Conservation (phyloP, 2,888 invertebrate genomes). For the Stenichneumon culpator region DNA sequence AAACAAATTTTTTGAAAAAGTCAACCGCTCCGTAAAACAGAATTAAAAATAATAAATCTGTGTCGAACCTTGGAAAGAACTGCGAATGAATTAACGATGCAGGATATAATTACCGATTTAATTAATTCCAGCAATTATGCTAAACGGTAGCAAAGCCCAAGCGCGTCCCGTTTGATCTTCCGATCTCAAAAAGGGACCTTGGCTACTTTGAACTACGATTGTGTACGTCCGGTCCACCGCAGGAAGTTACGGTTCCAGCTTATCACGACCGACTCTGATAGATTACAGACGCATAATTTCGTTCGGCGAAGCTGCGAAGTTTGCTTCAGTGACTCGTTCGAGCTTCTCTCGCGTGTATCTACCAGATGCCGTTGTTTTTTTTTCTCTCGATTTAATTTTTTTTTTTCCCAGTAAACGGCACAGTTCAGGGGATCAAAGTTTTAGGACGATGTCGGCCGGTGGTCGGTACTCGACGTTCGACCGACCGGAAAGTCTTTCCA, state of each 20-base stretch:
- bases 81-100: neutral
- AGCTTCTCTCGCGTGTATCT: neutral
- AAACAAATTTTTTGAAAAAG: constrained; percentile 35
- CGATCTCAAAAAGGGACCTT: constrained; percentile 5
- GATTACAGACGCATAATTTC: constrained; percentile 3
- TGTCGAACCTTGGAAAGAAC: neutral
- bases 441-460: constrained; percentile 64
- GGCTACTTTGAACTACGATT: neutral
- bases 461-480: constrained; percentile 74
- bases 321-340: constrained; percentile 46
- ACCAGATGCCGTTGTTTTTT: constrained; percentile 2
- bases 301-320: constrained; percentile 23
- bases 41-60: constrained; percentile 1
- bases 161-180: neutral
- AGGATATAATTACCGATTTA: neutral
- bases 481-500: constrained; percentile 65
- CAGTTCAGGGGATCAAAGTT: constrained; percentile 16
- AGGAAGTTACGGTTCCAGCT: constrained; percentile 19
- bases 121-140: neutral
- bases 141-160: neutral
- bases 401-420: neutral
- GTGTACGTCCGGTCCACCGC: constrained; percentile 12
- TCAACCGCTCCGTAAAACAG: constrained; percentile 14
- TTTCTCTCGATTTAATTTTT: constrained; percentile 9
- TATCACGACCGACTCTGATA: constrained; percentile 17